phyloP scores from a whole-genome alignment of 2,888 invertebrate species.

The Sesia apiformis region DNA sequence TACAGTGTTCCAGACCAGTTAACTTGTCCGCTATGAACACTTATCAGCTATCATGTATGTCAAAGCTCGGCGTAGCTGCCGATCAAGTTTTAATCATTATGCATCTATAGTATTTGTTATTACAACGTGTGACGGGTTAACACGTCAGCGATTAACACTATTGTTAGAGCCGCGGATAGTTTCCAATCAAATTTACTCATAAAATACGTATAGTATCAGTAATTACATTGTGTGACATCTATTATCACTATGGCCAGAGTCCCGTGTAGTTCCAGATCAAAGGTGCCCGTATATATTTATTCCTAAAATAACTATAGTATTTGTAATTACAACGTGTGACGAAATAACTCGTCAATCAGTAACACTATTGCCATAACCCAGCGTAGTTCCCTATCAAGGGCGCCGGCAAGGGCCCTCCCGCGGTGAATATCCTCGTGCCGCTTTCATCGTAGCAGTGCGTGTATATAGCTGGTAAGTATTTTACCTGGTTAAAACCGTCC shows the following conservation, averaged over 20 bases:
- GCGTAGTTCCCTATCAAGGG: conserved; percentile 95
- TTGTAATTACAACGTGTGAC: background rate
- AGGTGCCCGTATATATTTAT: background rate
- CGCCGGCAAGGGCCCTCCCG: conserved; percentile 95
- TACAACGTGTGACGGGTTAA: no score
- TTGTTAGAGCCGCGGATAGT: no score
- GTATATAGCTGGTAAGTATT: conserved; percentile 95
- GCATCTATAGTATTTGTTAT: no score
- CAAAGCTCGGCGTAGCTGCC: no score
- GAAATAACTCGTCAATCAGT: background rate
- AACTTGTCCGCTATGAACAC: no score
- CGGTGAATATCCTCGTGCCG: conserved; percentile 93
- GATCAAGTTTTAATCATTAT: no score
- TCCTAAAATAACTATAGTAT: background rate
- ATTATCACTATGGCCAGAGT: background rate
- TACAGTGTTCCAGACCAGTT: no score
- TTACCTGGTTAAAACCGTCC: conserved; percentile 87
- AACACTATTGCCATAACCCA: conserved; percentile 88
- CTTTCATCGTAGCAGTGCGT: conserved; percentile 96
- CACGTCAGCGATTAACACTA: no score
- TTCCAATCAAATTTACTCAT: no score
- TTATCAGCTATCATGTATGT: no score
- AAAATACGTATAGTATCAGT: no score
- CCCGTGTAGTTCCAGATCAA: background rate
- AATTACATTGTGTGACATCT: no score